Evolutionary conservation across 2,113 vertebrate species (phyloP).

Genomic region (Oxygymnocypris stewartii): DNA sequence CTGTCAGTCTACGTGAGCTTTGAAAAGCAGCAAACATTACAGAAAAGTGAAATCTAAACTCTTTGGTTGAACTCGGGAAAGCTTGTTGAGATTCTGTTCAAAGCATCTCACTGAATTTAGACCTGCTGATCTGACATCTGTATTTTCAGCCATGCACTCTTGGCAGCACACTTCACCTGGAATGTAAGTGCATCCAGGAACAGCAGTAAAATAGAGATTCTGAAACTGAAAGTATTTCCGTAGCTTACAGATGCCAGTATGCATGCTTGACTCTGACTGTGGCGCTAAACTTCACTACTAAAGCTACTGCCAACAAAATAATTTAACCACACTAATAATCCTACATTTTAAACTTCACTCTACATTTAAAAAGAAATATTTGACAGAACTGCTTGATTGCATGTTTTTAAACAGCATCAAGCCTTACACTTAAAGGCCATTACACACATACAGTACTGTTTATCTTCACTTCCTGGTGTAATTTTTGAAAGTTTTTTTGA

Average conservation of each 20-base stretch:
- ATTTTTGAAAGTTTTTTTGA: background rate
- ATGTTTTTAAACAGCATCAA: background rate
- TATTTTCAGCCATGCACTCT: background rate
- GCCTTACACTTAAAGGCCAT: background rate
- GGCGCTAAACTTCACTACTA: background rate
- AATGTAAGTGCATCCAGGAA: background rate
- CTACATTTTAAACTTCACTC: background rate
- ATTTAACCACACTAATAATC: background rate
- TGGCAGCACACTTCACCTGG: background rate
- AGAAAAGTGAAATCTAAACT: slow-evolving; percentile 20
- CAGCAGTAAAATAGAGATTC: background rate
- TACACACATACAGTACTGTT: background rate
- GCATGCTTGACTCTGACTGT: background rate
- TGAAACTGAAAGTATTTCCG: background rate
- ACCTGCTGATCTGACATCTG: background rate
- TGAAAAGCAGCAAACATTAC: background rate
- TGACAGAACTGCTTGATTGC: background rate
- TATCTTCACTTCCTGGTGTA: background rate
- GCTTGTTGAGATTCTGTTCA: background rate
- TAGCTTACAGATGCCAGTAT: slow-evolving; percentile 11
- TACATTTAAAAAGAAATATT: background rate
- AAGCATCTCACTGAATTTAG: background rate
- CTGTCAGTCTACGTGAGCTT: background rate
- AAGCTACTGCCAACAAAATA: background rate
- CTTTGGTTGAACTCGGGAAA: background rate